Evolutionary conservation across 2,888 invertebrate species (phyloP), one percentile per base, ranked within the genome.

Genomic region (Orthonevra nobilis): DNA sequence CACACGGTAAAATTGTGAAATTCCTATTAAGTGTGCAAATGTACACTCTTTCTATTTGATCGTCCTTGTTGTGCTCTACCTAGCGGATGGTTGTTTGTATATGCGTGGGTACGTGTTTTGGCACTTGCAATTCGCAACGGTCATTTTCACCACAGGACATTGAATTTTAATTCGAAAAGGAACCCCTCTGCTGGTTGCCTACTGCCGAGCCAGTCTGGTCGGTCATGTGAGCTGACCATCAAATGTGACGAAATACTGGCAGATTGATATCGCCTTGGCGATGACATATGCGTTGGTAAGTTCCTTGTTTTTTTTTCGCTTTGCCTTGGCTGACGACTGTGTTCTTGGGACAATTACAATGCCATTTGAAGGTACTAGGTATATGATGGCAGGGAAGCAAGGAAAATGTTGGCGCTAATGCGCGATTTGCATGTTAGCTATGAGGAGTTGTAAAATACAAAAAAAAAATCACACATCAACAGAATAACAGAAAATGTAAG

Each of bases 381-480:
- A n/a, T n/a, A n/a, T n/a, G n/a, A n/a, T n/a, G n/a, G n/a, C n/a
- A n/a, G n/a, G n/a, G n/a, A n/a, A n/a, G n/a, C 58, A 58, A 34
- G 46, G 44, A 72, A 64, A 74, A 82, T 72, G 68, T 72, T 58
- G 68, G 64, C 81, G 66, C 81, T 82, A 82, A 82, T 83, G 83
- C 70, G 82, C 81, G 81, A 75, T 82, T 83, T 82, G 82, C 82
- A 82, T 83, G 82, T 83, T 82, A 82, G 82, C 69, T 38, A 60
- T 23, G 2, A 56, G 28, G 26, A 70, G 46, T 42, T 10, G 44
- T 63, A 38, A n/a, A n/a, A n/a, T n/a, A n/a, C n/a, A n/a, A 70
- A 73, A 73, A 54, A 61, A 63, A 44, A 54, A 74, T 75, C 72
- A 68, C 79, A 81, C 66, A n/a, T n/a, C n/a, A n/a, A 81, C 68